Evolutionary conservation across 2,888 invertebrate species (phyloP), one percentile per base, ranked within the genome.

Genomic region (Hyposoter didymator): DNA sequence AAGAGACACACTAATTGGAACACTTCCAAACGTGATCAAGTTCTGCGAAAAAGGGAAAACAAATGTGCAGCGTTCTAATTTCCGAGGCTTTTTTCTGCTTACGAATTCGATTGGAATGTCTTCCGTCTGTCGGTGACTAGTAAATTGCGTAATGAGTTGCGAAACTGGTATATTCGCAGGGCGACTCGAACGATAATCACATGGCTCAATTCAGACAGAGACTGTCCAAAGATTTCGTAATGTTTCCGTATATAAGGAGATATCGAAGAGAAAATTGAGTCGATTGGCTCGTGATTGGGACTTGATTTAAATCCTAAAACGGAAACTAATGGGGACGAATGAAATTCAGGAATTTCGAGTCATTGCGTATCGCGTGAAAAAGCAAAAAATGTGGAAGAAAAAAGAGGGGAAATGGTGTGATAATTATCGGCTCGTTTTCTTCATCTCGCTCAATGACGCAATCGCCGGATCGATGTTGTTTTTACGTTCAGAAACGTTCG

Each of bases 251-350:
- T 62, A 79, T 28, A 75, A 82, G 85, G 79, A 70, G 47, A 85
- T 79, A 59, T 67, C 85, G 82, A 76, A 79, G 59, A 19, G 78
- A 74, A 66, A 82, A 82, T 82, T 78, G 59, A 80, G 66, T 74
- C 22, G 22, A 84, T 72, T 72, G 84, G 80, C 49, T 80, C n/a
- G n/a, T 47, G 49, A 79, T 64, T 74, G 45, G 32, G 52, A 32
- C 47, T 22, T 47, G 55, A 43, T 72, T 79, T 35, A 17, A 49
- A 72, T 19, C 84, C 82, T 49, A 64, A 82, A 78, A 64, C 10
- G 55, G 84, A 10, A 47, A 32, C n/a, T 19, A 78, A 32, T 22
- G 35, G 47, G 43, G 22, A 35, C 35, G 39, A 10, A 72, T 49
- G 17, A 55, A 22, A 52, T 28, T 35, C 52, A 39, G 39, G 72